Evolutionary conservation across 2,113 vertebrate species (phyloP), one percentile per base, ranked within the genome.

Genomic region (Pterophyllum scalare): DNA sequence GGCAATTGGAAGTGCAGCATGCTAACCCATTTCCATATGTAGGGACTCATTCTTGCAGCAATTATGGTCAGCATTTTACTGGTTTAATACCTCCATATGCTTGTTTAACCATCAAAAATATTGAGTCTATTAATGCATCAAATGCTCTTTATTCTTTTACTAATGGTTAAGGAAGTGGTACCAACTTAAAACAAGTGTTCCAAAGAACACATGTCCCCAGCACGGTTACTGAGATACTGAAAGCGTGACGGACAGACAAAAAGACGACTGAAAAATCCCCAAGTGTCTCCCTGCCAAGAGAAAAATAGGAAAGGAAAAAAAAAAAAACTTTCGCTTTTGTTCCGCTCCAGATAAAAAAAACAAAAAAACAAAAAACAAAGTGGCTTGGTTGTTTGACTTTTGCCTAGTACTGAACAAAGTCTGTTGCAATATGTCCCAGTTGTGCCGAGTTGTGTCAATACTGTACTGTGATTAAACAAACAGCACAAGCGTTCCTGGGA

Each of bases 371-470:
- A 5, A 81, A 80, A 84, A 58, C 52, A 52, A 76, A 70, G 2
- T 26, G 12, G n/a, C 54, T 65, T 3, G 0, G 56, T 28, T 33
- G 26, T 72, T 35, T 58, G 64, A 43, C 35, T 28, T 43, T 77
- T 70, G 15, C 58, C 24, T n/a, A 46, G 6, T 20, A 57, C 26
- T 35, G 58, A 81, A 56, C 59, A 43, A 52, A 79, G 40, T 58
- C 8, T 80, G 35, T 81, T 60, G 31, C 84, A 80, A 72, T 65
- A 15, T 49, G 82, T 85, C 70, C 64, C 26, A 12, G 6, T 81
- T 43, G 59, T 22, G 59, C 70, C 77, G 65, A 61, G 65, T 72
- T 89, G 82, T 82, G 86, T 90, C 82, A 90, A 86, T 87, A 87
- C 57, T 80, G 59, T 52, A 43, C 52, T 81, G 77, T 9, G 33